These are phyloP conservation scores for Diplolepis rosae DNA, from an alignment of 2,888 invertebrate species.

Conservation along the genomic window DNA sequence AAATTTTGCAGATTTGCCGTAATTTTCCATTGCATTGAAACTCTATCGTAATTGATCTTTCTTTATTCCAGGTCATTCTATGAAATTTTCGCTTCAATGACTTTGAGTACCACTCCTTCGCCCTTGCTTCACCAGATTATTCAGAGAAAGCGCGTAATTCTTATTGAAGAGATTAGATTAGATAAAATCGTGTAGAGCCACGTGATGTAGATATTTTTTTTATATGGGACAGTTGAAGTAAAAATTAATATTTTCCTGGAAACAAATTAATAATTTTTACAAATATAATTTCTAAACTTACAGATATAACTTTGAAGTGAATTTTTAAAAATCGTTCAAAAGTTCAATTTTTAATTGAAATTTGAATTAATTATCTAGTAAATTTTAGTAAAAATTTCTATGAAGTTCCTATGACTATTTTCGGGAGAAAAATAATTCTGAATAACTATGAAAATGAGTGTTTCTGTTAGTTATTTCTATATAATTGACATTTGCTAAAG, in stretches of 20 bases:
- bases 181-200: conserved; percentile 17
- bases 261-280: too few species aligned
- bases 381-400: neutral
- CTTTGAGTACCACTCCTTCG: conserved; percentile 18
- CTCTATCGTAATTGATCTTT: neutral
- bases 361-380: too few species aligned
- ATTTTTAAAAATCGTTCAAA: too few species aligned
- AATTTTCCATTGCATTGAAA: neutral
- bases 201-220: conserved; percentile 2
- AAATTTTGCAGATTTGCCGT: too few species aligned
- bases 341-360: too few species aligned
- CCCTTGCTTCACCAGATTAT: conserved; percentile 20
- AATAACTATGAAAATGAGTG: neutral
- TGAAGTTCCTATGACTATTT: neutral
- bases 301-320: too few species aligned
- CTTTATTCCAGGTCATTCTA: conserved; percentile 16
- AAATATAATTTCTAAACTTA: too few species aligned
- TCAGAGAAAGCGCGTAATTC: conserved; percentile 25
- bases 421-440: neutral
- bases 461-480: neutral
- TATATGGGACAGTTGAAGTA: neutral
- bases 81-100: conserved; percentile 24
- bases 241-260: too few species aligned
- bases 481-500: neutral
- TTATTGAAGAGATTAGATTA: conserved; percentile 16